These are phyloP conservation scores for Sylvicapra grimmia DNA, from an alignment of 2,113 vertebrate species.

Conservation along the genomic window DNA sequence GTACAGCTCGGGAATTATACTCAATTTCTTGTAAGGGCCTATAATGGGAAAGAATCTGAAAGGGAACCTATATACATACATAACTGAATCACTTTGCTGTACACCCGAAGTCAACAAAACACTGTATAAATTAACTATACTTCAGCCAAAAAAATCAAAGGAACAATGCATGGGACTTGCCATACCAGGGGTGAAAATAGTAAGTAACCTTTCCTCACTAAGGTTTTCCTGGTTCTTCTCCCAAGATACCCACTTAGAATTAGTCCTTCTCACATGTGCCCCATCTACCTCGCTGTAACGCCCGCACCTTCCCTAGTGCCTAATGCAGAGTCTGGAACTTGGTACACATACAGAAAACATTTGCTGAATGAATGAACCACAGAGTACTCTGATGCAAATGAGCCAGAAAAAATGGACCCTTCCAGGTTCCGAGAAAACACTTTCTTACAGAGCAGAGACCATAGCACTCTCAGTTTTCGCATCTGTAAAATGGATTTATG, in stretches of 20 bases:
- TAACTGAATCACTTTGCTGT: neutral
- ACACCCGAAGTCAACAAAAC: neutral
- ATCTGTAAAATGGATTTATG: neutral
- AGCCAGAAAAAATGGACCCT: neutral
- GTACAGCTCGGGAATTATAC: neutral
- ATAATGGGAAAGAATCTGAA: neutral
- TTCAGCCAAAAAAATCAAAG: neutral
- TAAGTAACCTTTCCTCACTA: neutral
- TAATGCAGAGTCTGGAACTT: neutral
- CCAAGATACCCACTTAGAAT: neutral
- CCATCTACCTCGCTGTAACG: too few relatives aligned
- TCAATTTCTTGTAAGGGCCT: neutral
- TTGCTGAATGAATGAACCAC: neutral
- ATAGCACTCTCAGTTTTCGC: too few relatives aligned
- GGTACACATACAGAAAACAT: rapidly evolving
- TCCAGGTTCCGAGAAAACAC: neutral
- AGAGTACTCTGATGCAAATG: neutral
- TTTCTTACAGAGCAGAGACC: neutral
- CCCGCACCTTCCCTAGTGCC: neutral
- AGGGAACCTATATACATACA: neutral
- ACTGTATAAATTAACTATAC: neutral
- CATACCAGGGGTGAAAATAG: neutral
- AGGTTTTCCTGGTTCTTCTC: neutral
- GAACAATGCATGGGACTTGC: rapidly evolving
- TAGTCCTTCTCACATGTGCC: too few relatives aligned